A percentile compares a stretch with the other conserved stretches of the same genome.
Conservation (phyloP, 2,113 vertebrate species). For the Antechinus stuartii region DNA sequence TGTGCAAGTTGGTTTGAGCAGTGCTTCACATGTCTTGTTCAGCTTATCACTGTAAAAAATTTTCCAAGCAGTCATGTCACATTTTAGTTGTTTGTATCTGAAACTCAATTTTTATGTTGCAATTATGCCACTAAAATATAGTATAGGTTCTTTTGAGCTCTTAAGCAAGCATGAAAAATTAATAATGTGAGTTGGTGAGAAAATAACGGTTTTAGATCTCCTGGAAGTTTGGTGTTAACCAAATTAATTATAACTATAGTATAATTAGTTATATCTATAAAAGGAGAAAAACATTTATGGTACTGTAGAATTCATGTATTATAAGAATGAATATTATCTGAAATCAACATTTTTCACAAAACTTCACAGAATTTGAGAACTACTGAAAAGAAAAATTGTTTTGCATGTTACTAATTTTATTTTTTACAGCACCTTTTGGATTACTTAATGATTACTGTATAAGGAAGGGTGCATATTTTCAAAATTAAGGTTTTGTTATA, state of each 20-base stretch:
- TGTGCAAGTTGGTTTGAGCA: too few species aligned
- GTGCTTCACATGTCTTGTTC: background rate
- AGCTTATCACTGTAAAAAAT: background rate
- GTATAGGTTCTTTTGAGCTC: background rate
- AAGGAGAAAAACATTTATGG: background rate
- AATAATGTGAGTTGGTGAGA: too few species aligned
- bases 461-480: too few species aligned
- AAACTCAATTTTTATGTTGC: background rate
- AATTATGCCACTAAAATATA: background rate
- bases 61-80: background rate
- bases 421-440: background rate
- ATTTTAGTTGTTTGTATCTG: background rate
- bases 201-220: too few species aligned
- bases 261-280: background rate
- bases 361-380: background rate
- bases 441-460: background rate
- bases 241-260: too few species aligned
- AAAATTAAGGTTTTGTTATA: background rate
- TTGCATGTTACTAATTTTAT: background rate
- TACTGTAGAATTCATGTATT: background rate
- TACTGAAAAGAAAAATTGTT: background rate
- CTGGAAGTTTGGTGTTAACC: background rate
- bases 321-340: background rate
- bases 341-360: background rate
- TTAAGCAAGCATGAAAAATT: too few species aligned